Evolutionary conservation across 2,888 invertebrate species (phyloP).

Genomic region (Drosophila gaucha): DNA sequence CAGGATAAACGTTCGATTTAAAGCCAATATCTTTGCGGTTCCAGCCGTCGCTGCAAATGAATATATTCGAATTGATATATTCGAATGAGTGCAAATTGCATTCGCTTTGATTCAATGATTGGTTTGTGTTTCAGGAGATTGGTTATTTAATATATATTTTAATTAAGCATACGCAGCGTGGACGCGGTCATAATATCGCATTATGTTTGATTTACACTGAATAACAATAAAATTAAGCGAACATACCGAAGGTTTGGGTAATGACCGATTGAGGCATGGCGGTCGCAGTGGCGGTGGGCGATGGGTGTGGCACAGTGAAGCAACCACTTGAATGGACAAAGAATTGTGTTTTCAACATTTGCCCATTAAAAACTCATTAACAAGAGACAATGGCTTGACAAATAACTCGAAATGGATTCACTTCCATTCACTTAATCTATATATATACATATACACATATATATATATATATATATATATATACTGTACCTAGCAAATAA

Average conservation of each 20-base stretch:
- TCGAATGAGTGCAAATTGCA: constrained; percentile 35
- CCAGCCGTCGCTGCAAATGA: constrained; percentile 14
- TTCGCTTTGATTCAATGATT: constrained; percentile 52
- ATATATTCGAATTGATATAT: constrained; percentile 9
- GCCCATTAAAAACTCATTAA: constrained; percentile 77
- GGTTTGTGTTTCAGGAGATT: constrained; percentile 29
- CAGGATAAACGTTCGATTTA: constrained; percentile 9
- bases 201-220: constrained; percentile 70
- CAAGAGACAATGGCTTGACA: constrained; percentile 71
- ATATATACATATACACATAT: not conserved
- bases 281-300: too few species aligned
- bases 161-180: constrained; percentile 68
- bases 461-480: not conserved
- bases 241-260: not conserved
- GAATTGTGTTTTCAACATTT: constrained; percentile 65
- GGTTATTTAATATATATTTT: constrained; percentile 60
- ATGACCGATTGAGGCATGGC: not conserved
- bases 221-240: constrained; percentile 67
- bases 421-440: constrained; percentile 37
- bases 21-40: constrained; percentile 1
- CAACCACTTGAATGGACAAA: constrained; percentile 58
- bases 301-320: constrained; percentile 17
- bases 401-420: constrained; percentile 70
- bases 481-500: not conserved
- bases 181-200: constrained; percentile 60